These are phyloP conservation scores for Cyprinodon brontotheroides DNA, from an alignment of 2,113 vertebrate species.

Conservation along the genomic window DNA sequence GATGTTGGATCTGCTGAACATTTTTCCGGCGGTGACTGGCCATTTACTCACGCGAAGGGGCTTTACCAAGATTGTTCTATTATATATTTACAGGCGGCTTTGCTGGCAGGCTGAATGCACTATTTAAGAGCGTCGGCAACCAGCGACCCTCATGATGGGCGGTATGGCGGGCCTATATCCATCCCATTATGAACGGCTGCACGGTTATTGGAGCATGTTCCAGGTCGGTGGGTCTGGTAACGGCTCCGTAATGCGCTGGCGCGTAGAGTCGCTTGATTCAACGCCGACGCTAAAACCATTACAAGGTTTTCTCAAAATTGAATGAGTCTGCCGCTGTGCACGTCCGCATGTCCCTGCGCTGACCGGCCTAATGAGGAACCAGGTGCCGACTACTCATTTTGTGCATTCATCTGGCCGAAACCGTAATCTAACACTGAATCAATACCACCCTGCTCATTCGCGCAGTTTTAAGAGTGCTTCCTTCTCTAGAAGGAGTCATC, in stretches of 20 bases:
- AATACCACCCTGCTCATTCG: slow-evolving; percentile 60
- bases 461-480: too few relatives aligned
- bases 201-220: slow-evolving; percentile 20
- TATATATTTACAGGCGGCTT: too few relatives aligned
- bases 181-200: neutral
- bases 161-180: neutral
- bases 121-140: slow-evolving; percentile 3
- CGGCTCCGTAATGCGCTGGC: slow-evolving; percentile 46
- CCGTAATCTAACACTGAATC: slow-evolving; percentile 62
- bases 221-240: slow-evolving; percentile 56
- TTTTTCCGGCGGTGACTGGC: too few relatives aligned
- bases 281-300: slow-evolving; percentile 56
- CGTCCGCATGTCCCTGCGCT: slow-evolving; percentile 49
- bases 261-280: slow-evolving; percentile 46
- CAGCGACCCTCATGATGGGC: slow-evolving; percentile 19
- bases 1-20: too few relatives aligned
- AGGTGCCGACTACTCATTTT: slow-evolving; percentile 57
- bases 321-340: slow-evolving; percentile 40
- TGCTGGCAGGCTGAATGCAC: neutral
- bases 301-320: slow-evolving; percentile 32
- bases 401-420: slow-evolving; percentile 57
- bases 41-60: too few relatives aligned
- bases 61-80: too few relatives aligned
- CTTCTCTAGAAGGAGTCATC: slow-evolving; percentile 29
- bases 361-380: slow-evolving; percentile 61